Base-by-base conservation (phyloP, 1,140 invertebrate genomes). In the Hyles euphorbiae region DNA sequence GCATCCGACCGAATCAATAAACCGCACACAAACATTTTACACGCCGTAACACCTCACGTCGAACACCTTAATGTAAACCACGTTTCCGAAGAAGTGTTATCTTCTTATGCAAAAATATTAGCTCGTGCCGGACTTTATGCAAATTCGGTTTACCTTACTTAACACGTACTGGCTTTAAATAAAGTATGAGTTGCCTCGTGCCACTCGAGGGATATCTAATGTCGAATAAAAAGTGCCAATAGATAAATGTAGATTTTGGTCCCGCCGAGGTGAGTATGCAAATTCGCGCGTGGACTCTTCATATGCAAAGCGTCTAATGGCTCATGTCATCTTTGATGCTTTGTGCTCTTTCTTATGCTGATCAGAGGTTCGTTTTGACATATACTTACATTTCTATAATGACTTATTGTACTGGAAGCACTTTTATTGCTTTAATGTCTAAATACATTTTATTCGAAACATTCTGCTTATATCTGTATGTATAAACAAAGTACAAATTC, bases 91-190 rank as follows among this genome's bases (percentile, higher is more conserved):
- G 77, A 81, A 82, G 62, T 68, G 72, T 75, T 83, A 85, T 85
- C 78, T 79, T 76, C 76, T 81, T 85, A 88, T 88, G 83, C 81
- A 88, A 87, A 82, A 84, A 84, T 80, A 81, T 86, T 76, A 74
- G 81, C 75, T 83, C 81, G 85, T 85, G 85, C 79, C 68, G 72
- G 78, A 85, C 78, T 76, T 69, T 86, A 88, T 88, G 85, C 74
- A 83, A 88, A 87, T 84, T 56, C 49, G 34, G 65, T 70, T 70
- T 72, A 70, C 74, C 67, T 78, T 69, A 68, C 72, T 71, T 74
- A 76, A 70, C 79, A 72, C 74, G 73, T 63, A 58, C 11, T 62
- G 54, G 46, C 60, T 58, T 69, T 69, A 68, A 70, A 70, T 69
- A 65, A 60, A 65, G 57, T 74, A 78, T 72, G 65, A 75, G 22